These are phyloP conservation scores for Micropoecilia bifurca DNA, from an alignment of 2,797 vertebrate species.

Conservation along the genomic window DNA sequence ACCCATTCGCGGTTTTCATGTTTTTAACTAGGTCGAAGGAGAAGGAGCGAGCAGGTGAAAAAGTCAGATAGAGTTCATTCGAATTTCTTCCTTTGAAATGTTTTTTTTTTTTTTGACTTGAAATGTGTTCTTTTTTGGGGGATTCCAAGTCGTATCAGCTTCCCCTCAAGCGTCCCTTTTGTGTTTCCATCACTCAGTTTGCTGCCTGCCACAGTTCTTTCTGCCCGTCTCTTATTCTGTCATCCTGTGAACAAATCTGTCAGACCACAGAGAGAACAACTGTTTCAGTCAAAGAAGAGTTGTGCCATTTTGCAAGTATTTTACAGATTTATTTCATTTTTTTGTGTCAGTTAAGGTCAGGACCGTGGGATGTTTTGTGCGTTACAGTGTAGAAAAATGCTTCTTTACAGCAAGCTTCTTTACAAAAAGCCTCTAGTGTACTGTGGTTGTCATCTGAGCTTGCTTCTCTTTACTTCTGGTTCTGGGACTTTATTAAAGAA, in stretches of 20 bases:
- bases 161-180: constrained; percentile 39
- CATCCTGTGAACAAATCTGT: constrained; percentile 34
- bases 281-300: constrained; percentile 13
- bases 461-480: background rate
- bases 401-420: background rate
- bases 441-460: background rate
- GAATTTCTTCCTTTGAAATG: constrained; percentile 54
- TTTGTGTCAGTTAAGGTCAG: background rate
- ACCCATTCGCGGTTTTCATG: constrained; percentile 33
- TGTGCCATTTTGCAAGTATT: background rate
- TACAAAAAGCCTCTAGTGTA: background rate
- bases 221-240: constrained; percentile 15
- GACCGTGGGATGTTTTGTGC: background rate
- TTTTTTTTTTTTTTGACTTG: constrained; percentile 45
- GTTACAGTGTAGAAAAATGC: background rate
- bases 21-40: constrained; percentile 47
- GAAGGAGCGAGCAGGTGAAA: constrained; percentile 44
- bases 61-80: constrained; percentile 68
- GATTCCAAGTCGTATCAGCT: constrained; percentile 41
- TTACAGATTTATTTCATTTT: background rate
- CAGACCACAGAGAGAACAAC: constrained; percentile 16
- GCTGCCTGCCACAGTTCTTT: constrained; percentile 11
- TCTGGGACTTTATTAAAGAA: background rate
- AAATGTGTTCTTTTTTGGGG: constrained; percentile 31
- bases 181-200: constrained; percentile 43